These are phyloP conservation scores for Fratercula arctica DNA, from an alignment of 2,797 vertebrate species.

Conservation along the genomic window DNA sequence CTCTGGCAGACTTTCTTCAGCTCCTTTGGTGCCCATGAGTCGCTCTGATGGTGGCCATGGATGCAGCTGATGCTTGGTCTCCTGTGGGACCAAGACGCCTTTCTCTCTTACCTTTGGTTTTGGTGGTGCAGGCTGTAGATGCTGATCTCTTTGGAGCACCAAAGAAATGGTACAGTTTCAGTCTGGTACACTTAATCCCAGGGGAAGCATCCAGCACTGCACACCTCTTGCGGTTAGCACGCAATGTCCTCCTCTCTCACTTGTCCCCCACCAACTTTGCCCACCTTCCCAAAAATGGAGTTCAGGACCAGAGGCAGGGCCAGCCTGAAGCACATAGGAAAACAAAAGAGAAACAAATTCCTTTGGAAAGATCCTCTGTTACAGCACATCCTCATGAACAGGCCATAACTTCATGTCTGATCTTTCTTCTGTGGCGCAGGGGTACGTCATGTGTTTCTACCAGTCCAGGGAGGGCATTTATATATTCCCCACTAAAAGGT, in stretches of 20 bases:
- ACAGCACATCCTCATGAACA: not conserved
- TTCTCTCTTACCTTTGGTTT: not conserved
- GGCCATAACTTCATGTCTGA: not conserved
- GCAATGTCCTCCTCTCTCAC: not conserved
- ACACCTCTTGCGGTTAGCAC: accelerated
- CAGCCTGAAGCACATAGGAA: not conserved
- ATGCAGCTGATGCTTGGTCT: not conserved
- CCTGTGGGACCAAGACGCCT: accelerated
- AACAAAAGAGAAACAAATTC: not conserved
- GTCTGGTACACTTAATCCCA: not conserved
- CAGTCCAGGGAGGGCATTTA: not conserved
- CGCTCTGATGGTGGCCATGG: not conserved
- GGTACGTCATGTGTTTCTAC: not conserved
- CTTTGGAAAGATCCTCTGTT: not conserved
- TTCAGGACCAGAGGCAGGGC: not conserved
- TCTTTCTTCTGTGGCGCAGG: accelerated
- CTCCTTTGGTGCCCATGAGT: not conserved
- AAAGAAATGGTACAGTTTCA: not conserved
- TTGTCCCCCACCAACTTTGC: not conserved
- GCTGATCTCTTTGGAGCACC: not conserved
- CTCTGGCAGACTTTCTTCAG: not conserved
- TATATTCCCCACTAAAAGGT: not conserved
- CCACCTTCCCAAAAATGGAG: not conserved
- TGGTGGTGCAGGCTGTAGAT: not conserved
- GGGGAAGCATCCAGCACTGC: not conserved